These are phyloP conservation scores for Circaetus gallicus DNA, from an alignment of 2,113 vertebrate genomes.

Conservation along the genomic window DNA sequence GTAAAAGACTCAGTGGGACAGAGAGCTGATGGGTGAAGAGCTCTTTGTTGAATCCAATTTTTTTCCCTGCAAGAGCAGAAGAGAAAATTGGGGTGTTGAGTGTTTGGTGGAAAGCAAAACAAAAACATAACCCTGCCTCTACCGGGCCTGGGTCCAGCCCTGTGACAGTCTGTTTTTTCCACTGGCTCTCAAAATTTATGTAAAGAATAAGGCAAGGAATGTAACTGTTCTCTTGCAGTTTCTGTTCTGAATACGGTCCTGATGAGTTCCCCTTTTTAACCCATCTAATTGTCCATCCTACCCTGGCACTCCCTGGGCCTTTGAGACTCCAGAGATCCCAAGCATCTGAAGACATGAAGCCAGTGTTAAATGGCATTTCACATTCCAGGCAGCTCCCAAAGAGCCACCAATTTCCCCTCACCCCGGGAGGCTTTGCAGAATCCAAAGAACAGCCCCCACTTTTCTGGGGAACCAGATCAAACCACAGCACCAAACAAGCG, in stretches of 20 bases:
- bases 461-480: conserved; percentile 21
- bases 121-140: not conserved
- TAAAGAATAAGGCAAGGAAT: conserved; percentile 32
- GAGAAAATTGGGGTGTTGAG: not conserved
- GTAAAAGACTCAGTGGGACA: not conserved
- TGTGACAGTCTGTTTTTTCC: conserved; percentile 21
- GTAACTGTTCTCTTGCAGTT: not conserved
- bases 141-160: conserved; percentile 2
- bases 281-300: not conserved
- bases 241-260: not conserved
- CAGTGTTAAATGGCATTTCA: conserved; percentile 8
- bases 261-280: not conserved
- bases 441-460: conserved; percentile 23
- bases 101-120: conserved; percentile 31
- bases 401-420: conserved; percentile 48
- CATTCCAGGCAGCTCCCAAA: conserved; percentile 44
- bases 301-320: not conserved
- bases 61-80: not conserved
- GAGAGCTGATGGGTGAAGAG: not conserved
- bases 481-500: conserved; percentile 18
- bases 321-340: not conserved
- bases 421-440: not conserved
- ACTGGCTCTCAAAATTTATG: conserved; percentile 3
- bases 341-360: not conserved
- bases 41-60: not conserved